phyloP scores from a whole-genome alignment of 2,797 vertebrate species.

The Stomatorhinus walkeri region DNA sequence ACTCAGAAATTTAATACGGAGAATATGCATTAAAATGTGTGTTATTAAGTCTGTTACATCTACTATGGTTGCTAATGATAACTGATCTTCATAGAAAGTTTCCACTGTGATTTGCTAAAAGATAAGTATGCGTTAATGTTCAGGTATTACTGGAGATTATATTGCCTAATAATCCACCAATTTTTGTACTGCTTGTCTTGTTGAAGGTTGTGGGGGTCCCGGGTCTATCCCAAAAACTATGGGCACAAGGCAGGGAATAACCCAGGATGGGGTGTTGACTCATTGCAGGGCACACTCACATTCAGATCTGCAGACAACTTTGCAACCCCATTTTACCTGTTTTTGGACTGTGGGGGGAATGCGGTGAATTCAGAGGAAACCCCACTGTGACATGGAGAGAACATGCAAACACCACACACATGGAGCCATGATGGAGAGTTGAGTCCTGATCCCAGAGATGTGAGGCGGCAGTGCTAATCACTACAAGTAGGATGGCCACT shows the following conservation, averaged over 20 bases:
- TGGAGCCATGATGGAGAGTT: not conserved
- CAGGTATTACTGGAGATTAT: not conserved
- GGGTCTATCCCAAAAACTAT: not conserved
- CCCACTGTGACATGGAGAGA: not conserved
- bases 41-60: not conserved
- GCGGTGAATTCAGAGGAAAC: not conserved
- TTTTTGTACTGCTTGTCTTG: not conserved
- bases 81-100: not conserved
- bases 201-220: not conserved
- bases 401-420: not conserved
- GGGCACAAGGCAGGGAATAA: not conserved
- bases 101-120: not conserved
- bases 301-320: not conserved
- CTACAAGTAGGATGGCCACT: not conserved
- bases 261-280: not conserved
- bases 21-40: not conserved
- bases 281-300: not conserved
- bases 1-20: not conserved
- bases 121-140: not conserved
- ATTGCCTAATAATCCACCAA: not conserved
- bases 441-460: not conserved
- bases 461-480: not conserved
- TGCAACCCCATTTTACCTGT: not conserved
- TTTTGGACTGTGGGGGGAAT: not conserved
- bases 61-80: not conserved